Evolutionary conservation across 2,888 invertebrate species (phyloP).

Genomic region (Aphidoletes aphidimyza): DNA sequence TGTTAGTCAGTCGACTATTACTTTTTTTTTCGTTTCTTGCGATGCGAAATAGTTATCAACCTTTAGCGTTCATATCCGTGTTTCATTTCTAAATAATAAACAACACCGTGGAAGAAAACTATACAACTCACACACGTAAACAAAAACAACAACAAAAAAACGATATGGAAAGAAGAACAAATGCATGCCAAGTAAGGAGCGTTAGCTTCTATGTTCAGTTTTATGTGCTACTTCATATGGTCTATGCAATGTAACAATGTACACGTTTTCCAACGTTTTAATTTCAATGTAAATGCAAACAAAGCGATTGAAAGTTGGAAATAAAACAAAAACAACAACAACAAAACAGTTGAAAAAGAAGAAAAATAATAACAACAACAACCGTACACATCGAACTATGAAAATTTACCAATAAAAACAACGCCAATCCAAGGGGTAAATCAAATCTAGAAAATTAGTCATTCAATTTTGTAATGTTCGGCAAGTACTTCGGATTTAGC

Average conservation of each 20-base stretch:
- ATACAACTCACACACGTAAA: neutral
- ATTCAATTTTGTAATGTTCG: too few species aligned
- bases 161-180: too few species aligned
- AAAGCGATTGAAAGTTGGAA: neutral
- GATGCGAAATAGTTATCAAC: conserved; percentile 35
- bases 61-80: neutral
- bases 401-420: neutral
- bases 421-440: too few species aligned
- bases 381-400: neutral
- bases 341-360: too few species aligned
- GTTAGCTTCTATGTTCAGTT: conserved; percentile 15
- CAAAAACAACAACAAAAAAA: too few species aligned
- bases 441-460: too few species aligned
- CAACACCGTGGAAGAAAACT: neutral
- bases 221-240: neutral
- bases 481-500: too few species aligned
- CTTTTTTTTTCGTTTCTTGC: neutral
- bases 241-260: conserved; percentile 37
- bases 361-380: neutral
- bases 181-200: neutral
- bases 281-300: conserved; percentile 33
- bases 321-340: too few species aligned
- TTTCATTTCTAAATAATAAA: neutral
- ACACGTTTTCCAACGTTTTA: conserved; percentile 45
- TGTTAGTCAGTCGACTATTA: too few species aligned